These are phyloP conservation scores for Callorhinus ursinus DNA, from an alignment of 2,113 vertebrate species.

Conservation along the genomic window DNA sequence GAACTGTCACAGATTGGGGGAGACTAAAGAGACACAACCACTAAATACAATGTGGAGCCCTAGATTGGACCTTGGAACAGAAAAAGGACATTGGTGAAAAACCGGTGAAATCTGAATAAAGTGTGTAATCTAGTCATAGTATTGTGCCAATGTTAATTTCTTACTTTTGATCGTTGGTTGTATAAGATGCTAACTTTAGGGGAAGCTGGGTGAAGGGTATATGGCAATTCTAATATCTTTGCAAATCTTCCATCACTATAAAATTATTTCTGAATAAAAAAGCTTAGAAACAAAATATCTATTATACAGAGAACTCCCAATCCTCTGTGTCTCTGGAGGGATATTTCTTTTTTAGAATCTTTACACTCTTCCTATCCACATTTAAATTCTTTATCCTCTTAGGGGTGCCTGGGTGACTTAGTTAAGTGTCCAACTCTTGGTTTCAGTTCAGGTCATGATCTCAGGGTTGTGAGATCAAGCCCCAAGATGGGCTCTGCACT, in stretches of 20 bases:
- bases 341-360: not conserved
- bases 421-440: no score
- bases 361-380: not conserved
- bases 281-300: not conserved
- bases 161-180: not conserved
- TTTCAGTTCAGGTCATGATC: no score
- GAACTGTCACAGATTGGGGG: not conserved
- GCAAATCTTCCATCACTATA: not conserved
- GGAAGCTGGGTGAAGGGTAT: not conserved
- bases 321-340: not conserved
- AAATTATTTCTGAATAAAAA: constrained; percentile 31
- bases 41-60: not conserved
- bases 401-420: no score
- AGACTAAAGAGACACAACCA: not conserved
- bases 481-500: no score
- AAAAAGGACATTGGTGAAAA: not conserved
- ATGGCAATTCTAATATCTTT: not conserved
- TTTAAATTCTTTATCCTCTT: not conserved
- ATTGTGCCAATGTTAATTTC: not conserved
- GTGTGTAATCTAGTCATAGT: not conserved
- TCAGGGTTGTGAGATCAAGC: no score
- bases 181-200: not conserved
- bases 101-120: not conserved
- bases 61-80: not conserved
- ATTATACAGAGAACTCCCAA: not conserved